These are phyloP conservation scores for Drosophila mettleri DNA, from an alignment of 2,888 invertebrate genomes.

Conservation along the genomic window DNA sequence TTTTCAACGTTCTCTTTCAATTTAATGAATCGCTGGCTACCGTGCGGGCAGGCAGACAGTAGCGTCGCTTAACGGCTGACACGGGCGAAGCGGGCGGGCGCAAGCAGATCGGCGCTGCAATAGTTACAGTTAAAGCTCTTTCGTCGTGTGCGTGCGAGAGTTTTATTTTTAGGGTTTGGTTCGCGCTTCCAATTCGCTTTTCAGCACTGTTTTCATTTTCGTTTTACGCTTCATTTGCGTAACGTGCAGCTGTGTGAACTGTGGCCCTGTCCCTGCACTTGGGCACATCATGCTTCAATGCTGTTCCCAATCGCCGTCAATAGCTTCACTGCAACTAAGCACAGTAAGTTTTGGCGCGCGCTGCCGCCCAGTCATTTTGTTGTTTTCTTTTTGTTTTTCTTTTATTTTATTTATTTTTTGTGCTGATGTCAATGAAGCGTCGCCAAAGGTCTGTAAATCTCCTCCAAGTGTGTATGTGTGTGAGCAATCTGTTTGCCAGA, in stretches of 20 bases:
- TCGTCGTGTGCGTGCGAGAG: constrained; percentile 13
- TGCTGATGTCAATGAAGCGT: constrained; percentile 45
- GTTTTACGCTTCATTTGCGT: constrained; percentile 70
- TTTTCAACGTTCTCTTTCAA: constrained; percentile 73
- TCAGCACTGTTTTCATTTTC: constrained; percentile 68
- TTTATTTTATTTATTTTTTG: constrained; percentile 8
- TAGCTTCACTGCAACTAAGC: constrained; percentile 46
- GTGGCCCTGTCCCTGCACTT: constrained; percentile 57
- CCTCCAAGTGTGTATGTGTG: constrained; percentile 1
- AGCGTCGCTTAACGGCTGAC: constrained; percentile 17
- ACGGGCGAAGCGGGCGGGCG: constrained; percentile 21
- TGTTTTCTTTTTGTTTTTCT: constrained; percentile 4
- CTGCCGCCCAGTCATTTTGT: constrained; percentile 31
- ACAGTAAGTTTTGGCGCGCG: constrained; percentile 54
- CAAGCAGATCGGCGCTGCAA: constrained; percentile 39
- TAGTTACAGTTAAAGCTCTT: constrained; percentile 64
- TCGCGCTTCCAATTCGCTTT: constrained; percentile 67
- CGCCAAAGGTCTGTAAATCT: constrained; percentile 43
- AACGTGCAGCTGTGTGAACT: constrained; percentile 69
- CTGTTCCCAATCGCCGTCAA: constrained; percentile 25
- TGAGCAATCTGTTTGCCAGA: constrained; percentile 69
- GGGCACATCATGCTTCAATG: constrained; percentile 56
- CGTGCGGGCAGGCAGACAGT: constrained; percentile 26
- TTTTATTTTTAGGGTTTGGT: constrained; percentile 33
- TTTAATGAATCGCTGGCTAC: constrained; percentile 64